Base-by-base conservation (phyloP, 2,888 invertebrate genomes). In the Hydriomena furcata region DNA sequence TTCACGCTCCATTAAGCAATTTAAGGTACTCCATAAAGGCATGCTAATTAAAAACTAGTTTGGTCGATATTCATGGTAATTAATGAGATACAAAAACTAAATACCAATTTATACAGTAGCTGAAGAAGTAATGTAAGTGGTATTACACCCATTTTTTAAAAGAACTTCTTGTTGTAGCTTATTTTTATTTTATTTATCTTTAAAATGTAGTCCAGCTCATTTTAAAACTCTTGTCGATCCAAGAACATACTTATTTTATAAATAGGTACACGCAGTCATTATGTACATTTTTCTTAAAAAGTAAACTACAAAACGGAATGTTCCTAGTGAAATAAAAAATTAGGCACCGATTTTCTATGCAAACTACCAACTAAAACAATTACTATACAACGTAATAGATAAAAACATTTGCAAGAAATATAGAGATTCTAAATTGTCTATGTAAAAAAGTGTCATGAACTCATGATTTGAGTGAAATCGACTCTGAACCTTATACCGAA, bases 291-390 rank as follows among this genome's bases (percentile, higher is more conserved):
- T 53, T 60, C 60, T 70, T 69, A 68, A 50, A 56, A 52, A 52
- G 46, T 54, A 60, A n/a, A 49, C 55, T 56, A 60, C 51, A 55
- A 54, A 52, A 52, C 53, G 51, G 51, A 59, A 60, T 37, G 12
- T 50, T 52, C 37, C 56, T 60, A 62, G 51, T 64, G 55, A 53
- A 67, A 66, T 72, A 65, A 65, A 71, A 69, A 70, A 74, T 76
- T 84, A 84, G 82, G 84, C 85, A 84, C 85, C 78, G 67, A 71
- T 75, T 70, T 76, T 74, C 68, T 60, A 75, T 84, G 84, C 84
- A 61, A 73, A 68, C 82, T 84, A 84, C 76, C 8, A 54, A 68
- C 79, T 82, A 82, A 60, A 55, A 56, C 38, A 50, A 54, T 51
- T 41, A 54, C 54, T 48, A 40, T 59, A 52, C 60, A 60, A 58